Conservation (phyloP, 2,888 invertebrate genomes). For the Syrphus vitripennis region DNA sequence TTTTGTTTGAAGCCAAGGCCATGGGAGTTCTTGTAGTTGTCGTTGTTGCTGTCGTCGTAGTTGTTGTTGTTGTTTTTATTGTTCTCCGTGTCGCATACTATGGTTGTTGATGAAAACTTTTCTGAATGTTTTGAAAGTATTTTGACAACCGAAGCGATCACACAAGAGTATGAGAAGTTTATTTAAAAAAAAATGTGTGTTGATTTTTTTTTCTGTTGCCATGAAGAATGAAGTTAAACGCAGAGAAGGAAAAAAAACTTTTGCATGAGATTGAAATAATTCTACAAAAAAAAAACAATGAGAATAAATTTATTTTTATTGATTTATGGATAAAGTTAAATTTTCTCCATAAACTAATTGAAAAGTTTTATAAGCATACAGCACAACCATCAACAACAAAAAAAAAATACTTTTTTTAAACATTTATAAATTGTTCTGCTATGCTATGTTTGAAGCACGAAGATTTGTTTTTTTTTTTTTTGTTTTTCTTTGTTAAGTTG, state of each 20-base stretch:
- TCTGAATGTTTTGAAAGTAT: constrained; percentile 40
- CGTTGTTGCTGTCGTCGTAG: not conserved
- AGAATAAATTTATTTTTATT: constrained; percentile 10
- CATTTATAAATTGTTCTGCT: constrained; percentile 5
- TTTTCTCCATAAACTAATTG: constrained; percentile 52
- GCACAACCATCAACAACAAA: not conserved
- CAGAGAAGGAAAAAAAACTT: not conserved
- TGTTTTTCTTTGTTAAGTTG: not conserved
- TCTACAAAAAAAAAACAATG: not conserved
- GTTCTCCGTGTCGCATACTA: not conserved
- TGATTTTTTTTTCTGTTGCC: not conserved
- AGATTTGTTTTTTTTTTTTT: not conserved
- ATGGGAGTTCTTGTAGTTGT: constrained; percentile 2
- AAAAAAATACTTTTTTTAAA: not conserved
- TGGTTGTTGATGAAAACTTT: constrained; percentile 19
- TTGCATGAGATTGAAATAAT: constrained; percentile 24
- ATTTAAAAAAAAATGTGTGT: constrained; percentile 30
- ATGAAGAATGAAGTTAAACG: not conserved
- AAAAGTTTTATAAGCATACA: constrained; percentile 16
- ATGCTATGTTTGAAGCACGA: not conserved
- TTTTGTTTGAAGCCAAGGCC: constrained; percentile 21
- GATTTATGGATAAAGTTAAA: constrained; percentile 59
- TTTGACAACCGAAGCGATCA: constrained; percentile 43
- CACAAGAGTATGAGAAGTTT: not conserved
- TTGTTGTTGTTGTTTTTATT: not conserved